phyloP scores from a whole-genome alignment of 1,140 invertebrate genomes.

The Palaemon carinicauda region DNA sequence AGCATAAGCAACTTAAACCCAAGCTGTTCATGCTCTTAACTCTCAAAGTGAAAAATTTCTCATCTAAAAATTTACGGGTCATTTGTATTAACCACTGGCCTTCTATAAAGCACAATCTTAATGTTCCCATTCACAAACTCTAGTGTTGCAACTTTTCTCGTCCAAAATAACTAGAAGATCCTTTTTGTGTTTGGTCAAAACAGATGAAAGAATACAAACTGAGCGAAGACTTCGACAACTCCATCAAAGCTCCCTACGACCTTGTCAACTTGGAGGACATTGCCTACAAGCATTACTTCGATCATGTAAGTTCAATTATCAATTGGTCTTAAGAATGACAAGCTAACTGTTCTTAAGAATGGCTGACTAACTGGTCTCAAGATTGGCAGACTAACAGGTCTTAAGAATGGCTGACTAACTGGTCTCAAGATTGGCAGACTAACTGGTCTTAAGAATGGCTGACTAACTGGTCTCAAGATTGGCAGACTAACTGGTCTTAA shows the following conservation, averaged over 20 bases:
- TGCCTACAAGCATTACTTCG: constrained; percentile 43
- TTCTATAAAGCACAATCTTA: too few relatives aligned
- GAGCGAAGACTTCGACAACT: constrained; percentile 20
- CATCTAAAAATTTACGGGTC: too few relatives aligned
- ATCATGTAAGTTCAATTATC: constrained; percentile 6
- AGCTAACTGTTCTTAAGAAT: background rate
- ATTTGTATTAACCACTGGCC: too few relatives aligned
- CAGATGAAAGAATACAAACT: constrained; percentile 49
- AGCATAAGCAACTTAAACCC: too few relatives aligned
- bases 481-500: too few relatives aligned
- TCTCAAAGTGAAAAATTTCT: too few relatives aligned
- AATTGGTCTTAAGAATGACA: background rate
- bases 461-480: too few relatives aligned
- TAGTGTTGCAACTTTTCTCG: background rate
- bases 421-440: too few relatives aligned
- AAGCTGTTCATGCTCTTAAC: too few relatives aligned
- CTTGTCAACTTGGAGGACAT: constrained; percentile 45
- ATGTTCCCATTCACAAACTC: background rate
- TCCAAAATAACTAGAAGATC: background rate
- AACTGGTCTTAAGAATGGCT: too few relatives aligned
- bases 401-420: too few relatives aligned
- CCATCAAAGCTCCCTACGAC: background rate
- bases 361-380: background rate
- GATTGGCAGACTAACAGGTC: too few relatives aligned
- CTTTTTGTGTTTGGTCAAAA: background rate